phyloP scores from a whole-genome alignment of 1,140 invertebrate genomes.

The Brachystomella parvula region DNA sequence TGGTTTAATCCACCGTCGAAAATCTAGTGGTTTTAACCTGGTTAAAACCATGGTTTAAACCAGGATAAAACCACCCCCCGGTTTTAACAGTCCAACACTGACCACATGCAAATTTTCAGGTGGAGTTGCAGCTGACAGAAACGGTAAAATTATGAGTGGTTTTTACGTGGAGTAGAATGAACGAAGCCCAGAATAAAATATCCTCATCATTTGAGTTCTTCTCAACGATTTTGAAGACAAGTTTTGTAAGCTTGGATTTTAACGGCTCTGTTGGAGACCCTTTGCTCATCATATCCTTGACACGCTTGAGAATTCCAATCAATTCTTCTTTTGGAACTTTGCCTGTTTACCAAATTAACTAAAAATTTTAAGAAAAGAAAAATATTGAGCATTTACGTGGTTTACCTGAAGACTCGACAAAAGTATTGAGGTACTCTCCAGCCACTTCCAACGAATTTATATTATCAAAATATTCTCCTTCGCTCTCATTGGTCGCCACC shows the following conservation, averaged over 20 bases:
- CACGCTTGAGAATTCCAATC: neutral
- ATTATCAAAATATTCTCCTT: neutral
- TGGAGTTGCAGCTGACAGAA: neutral
- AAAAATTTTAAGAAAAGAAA: neutral
- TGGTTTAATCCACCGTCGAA: no score
- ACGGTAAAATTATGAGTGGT: neutral
- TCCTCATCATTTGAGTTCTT: constrained; percentile 35
- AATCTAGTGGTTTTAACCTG: no score
- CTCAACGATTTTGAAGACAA: constrained; percentile 36
- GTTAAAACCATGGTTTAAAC: no score
- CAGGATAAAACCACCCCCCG: neutral
- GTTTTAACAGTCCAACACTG: no score
- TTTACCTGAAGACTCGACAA: constrained; percentile 16
- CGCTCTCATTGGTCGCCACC: no score
- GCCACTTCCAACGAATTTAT: constrained; percentile 18
- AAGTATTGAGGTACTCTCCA: constrained; percentile 8
- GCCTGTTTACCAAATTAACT: neutral
- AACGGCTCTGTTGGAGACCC: neutral
- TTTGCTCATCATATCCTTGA: neutral
- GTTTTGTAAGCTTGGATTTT: constrained; percentile 22
- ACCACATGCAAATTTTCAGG: neutral
- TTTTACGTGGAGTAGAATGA: constrained; percentile 35
- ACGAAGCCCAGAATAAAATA: constrained; percentile 35
- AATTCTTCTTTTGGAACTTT: constrained; percentile 2
- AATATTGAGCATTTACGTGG: no score